Conservation (phyloP, 2,797 vertebrate genomes). For the Characodon lateralis region DNA sequence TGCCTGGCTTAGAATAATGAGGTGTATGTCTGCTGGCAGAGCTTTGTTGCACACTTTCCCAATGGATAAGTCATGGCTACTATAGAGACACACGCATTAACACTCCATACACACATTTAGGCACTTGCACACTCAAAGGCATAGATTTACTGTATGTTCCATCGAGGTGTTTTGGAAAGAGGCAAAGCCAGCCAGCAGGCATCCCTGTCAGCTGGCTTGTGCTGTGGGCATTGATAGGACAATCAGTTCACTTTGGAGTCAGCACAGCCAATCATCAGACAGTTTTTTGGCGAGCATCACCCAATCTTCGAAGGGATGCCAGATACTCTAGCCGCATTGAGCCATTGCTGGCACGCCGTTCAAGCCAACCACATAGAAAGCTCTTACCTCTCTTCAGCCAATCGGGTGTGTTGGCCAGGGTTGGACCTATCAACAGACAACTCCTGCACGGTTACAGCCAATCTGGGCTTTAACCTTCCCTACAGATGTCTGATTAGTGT, state of each 20-base stretch:
- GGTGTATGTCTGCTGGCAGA: constrained; percentile 68
- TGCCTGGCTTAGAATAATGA: constrained; percentile 74
- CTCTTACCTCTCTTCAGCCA: constrained; percentile 57
- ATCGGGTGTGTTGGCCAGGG: constrained; percentile 65
- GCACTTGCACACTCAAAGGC: constrained; percentile 39
- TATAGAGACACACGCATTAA: constrained; percentile 39
- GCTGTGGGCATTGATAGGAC: constrained; percentile 69
- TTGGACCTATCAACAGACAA: constrained; percentile 70
- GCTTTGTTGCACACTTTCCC: constrained; percentile 54
- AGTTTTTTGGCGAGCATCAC: constrained; percentile 65
- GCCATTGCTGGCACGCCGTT: constrained; percentile 55
- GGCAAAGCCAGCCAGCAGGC: constrained; percentile 71
- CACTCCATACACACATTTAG: constrained; percentile 16
- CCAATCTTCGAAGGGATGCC: constrained; percentile 69
- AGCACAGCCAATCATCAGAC: constrained; percentile 66
- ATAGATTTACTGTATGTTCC: constrained; percentile 59
- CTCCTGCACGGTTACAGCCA: constrained; percentile 63
- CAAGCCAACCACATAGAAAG: constrained; percentile 71
- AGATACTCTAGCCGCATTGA: constrained; percentile 68
- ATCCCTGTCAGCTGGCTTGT: constrained; percentile 54
- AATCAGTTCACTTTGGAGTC: constrained; percentile 62
- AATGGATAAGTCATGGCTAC: constrained; percentile 66
- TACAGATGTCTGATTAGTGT: constrained; percentile 80
- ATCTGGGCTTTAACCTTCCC: constrained; percentile 78
- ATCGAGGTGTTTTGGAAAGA: constrained; percentile 72